Percentiles rank a stretch among this genome's conserved stretches.
These are phyloP conservation scores for Enteromius radiatus DNA, from an alignment of 2,797 vertebrate species.

Conservation along the genomic window DNA sequence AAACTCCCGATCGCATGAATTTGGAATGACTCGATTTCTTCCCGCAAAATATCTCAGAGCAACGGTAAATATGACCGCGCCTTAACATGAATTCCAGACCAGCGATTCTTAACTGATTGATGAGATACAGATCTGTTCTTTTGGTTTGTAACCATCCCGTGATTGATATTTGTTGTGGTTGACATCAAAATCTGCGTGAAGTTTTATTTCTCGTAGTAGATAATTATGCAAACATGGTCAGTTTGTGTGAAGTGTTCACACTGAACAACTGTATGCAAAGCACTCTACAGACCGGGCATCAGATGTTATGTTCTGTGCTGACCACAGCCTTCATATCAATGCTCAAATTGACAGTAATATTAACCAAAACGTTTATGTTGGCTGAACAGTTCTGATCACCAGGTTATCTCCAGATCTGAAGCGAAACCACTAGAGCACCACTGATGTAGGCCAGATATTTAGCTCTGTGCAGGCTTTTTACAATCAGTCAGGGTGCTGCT, in stretches of 20 bases:
- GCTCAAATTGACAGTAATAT: background rate
- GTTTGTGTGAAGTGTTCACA: background rate
- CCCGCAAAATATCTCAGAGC: background rate
- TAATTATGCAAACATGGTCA: background rate
- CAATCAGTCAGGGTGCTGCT: background rate
- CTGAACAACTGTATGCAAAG: background rate
- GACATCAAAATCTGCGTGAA: background rate
- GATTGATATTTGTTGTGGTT: too few species aligned
- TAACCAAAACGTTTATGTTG: background rate
- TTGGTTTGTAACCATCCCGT: background rate
- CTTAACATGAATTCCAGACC: background rate
- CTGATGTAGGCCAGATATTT: background rate
- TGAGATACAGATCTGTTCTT: background rate
- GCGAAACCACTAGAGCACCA: background rate
- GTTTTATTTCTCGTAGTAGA: background rate
- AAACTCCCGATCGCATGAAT: background rate
- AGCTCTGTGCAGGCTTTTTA: background rate
- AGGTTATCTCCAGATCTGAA: background rate
- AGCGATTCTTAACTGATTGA: background rate
- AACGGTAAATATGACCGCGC: background rate
- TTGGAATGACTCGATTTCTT: background rate
- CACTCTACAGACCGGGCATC: background rate
- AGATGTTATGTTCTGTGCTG: background rate
- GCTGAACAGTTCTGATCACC: too few species aligned
- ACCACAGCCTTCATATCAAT: background rate